phyloP scores from a whole-genome alignment of 1,140 invertebrate genomes.

The Meteorus sp. region DNA sequence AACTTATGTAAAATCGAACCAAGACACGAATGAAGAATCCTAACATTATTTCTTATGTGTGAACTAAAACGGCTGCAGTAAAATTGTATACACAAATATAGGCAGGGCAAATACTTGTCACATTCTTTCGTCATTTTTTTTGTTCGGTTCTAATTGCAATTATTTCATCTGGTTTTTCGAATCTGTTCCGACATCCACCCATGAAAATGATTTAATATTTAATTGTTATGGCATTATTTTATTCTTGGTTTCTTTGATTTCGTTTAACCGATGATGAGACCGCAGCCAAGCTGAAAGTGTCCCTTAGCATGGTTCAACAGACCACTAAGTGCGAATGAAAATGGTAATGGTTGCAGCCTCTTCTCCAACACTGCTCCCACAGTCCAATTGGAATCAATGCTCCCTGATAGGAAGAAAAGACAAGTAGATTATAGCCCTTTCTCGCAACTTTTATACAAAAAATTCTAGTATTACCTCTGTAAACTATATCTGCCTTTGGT shows the following conservation, averaged over 20 bases:
- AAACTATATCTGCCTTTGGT: constrained; percentile 91
- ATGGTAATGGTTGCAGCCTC: constrained; percentile 88
- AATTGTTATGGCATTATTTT: constrained; percentile 4
- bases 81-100: no score
- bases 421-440: no score
- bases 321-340: constrained; percentile 90
- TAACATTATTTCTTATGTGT: no score
- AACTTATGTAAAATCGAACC: no score
- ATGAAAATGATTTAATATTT: not conserved
- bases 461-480: constrained; percentile 72
- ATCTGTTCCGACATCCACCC: not conserved
- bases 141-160: no score
- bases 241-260: constrained; percentile 7
- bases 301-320: constrained; percentile 90
- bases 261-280: constrained; percentile 80
- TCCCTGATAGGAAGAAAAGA: no score
- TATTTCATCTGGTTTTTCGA: not conserved
- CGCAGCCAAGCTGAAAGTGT: constrained; percentile 85
- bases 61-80: no score
- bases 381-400: constrained; percentile 94
- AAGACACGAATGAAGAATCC: no score
- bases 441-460: not conserved
- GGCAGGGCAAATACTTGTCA: no score
- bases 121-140: no score
- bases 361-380: constrained; percentile 94